phyloP scores from a whole-genome alignment of 2,797 vertebrate genomes.

The Rhynchotus rufescens region DNA sequence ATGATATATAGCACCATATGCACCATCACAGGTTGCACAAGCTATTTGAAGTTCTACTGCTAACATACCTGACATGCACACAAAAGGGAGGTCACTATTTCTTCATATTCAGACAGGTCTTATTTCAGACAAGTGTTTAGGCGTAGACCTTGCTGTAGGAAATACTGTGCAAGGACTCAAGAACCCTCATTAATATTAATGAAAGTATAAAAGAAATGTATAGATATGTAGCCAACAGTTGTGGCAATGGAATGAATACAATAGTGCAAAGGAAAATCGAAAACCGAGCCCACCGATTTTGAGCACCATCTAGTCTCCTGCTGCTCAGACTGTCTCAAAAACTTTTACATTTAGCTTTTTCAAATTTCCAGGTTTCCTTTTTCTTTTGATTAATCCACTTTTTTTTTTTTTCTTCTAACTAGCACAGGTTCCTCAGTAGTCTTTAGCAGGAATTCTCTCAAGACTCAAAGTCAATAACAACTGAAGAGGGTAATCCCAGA shows the following conservation, averaged over 20 bases:
- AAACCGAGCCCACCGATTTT: background rate
- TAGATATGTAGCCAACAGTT: background rate
- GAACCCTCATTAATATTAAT: background rate
- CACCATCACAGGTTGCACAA: background rate
- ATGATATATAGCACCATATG: background rate
- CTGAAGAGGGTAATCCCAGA: background rate
- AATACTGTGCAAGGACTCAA: background rate
- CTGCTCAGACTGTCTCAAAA: background rate
- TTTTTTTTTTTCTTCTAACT: background rate
- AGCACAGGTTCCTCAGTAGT: background rate
- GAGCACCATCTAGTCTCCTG: background rate
- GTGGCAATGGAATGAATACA: background rate
- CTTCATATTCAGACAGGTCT: background rate
- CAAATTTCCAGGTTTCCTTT: background rate
- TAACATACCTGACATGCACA: background rate
- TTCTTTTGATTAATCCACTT: background rate
- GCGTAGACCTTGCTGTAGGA: background rate
- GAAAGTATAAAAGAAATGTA: background rate
- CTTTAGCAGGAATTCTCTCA: slow-evolving; percentile 27
- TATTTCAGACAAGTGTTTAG: background rate
- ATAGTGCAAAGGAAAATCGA: background rate
- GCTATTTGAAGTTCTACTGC: background rate
- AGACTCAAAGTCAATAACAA: slow-evolving; percentile 35
- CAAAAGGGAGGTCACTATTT: background rate
- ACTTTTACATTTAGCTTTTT: background rate